Percentiles rank a stretch among this genome's conserved stretches.
These are phyloP conservation scores for Bathynomus jamesi DNA, from an alignment of 1,140 invertebrate genomes.

Conservation along the genomic window DNA sequence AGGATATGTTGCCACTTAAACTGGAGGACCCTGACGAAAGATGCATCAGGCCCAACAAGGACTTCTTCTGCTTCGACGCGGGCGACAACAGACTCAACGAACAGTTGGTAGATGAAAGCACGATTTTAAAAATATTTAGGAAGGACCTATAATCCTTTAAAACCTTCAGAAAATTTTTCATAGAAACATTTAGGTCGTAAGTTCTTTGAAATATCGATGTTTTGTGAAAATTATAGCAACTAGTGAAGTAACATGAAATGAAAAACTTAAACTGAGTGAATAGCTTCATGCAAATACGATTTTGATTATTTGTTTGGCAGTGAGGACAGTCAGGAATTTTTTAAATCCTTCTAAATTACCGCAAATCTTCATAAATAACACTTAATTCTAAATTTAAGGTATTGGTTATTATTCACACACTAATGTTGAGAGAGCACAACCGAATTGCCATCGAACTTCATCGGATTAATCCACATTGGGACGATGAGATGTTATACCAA, in stretches of 20 bases:
- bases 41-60: conserved; percentile 71
- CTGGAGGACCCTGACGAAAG: conserved; percentile 83
- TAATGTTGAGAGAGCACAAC: too few species aligned
- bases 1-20: conserved; percentile 81
- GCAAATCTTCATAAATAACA: too few species aligned
- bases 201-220: too few species aligned
- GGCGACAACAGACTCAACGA: conserved; percentile 90
- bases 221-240: too few species aligned
- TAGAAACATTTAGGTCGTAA: neutral
- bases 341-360: too few species aligned
- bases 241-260: neutral
- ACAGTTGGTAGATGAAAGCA: conserved; percentile 51
- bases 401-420: too few species aligned
- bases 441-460: conserved; percentile 65
- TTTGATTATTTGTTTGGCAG: too few species aligned
- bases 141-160: neutral
- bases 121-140: neutral
- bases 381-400: too few species aligned
- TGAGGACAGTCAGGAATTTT: too few species aligned
- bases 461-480: conserved; percentile 84
- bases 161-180: neutral
- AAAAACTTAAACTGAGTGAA: neutral
- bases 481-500: conserved; percentile 88
- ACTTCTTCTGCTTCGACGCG: conserved; percentile 81
- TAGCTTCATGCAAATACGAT: neutral